Evolutionary conservation across 2,797 vertebrate genomes (phyloP).

Genomic region (Sebastes flavidus): DNA sequence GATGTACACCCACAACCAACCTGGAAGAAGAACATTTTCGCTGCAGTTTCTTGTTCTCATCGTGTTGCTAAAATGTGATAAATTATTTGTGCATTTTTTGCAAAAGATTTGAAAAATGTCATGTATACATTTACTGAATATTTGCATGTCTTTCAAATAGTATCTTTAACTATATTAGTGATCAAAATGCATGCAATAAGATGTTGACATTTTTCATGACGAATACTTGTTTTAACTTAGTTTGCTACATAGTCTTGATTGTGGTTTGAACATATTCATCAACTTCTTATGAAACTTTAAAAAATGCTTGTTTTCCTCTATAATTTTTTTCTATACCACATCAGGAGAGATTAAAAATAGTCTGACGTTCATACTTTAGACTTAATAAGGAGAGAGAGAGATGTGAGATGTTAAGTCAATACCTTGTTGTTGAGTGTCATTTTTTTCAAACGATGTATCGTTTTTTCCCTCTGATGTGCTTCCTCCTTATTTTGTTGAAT

Average conservation of each 20-base stretch:
- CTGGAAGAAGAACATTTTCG: not conserved
- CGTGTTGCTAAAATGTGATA: too few relatives aligned
- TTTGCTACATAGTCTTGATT: not conserved
- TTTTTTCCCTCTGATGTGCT: accelerated
- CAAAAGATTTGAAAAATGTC: not conserved
- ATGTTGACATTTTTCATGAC: accelerated
- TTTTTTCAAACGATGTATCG: accelerated
- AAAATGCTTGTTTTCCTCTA: not conserved
- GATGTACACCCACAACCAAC: not conserved
- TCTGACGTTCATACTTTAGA: too few relatives aligned
- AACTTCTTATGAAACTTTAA: not conserved
- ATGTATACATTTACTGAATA: too few relatives aligned
- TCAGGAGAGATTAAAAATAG: not conserved
- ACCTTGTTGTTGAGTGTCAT: not conserved
- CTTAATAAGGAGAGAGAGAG: not conserved
- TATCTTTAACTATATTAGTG: accelerated
- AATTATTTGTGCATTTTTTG: too few relatives aligned
- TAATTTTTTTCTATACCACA: not conserved
- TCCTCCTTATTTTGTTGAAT: not conserved
- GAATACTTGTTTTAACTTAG: accelerated
- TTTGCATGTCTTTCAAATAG: too few relatives aligned
- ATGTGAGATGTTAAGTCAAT: accelerated
- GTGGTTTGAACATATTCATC: not conserved
- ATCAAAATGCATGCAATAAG: not conserved
- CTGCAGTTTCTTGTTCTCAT: not conserved